Evolutionary conservation across 1,140 invertebrate species (phyloP).

Genomic region (Eueides isabella): DNA sequence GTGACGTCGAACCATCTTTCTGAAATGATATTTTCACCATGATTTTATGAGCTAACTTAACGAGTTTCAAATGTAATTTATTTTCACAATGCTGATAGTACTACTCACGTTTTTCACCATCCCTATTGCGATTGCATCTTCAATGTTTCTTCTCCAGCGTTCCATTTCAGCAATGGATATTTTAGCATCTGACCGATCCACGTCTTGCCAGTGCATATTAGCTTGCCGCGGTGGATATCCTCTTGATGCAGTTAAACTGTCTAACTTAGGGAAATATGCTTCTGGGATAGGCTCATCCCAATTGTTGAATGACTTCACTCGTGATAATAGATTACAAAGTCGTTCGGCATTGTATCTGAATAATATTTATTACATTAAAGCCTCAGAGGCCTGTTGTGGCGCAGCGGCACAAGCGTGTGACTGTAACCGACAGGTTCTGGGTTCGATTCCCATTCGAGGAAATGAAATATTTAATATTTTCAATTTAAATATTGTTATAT

Average conservation of each 20-base stretch:
- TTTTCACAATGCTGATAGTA: too few species aligned
- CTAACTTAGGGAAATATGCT: constrained; percentile 84
- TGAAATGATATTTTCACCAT: constrained; percentile 44
- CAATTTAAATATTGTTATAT: too few species aligned
- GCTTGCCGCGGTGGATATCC: constrained; percentile 82
- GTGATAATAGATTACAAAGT: constrained; percentile 80
- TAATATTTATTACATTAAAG: neutral
- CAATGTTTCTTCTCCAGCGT: constrained; percentile 83
- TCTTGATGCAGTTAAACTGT: constrained; percentile 81
- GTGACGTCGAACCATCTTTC: constrained; percentile 69
- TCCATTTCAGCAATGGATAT: constrained; percentile 83
- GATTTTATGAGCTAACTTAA: neutral
- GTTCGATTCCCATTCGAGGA: too few species aligned
- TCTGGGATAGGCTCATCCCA: constrained; percentile 81
- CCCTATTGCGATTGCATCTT: constrained; percentile 85
- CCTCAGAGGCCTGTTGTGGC: too few species aligned
- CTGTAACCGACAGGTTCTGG: too few species aligned
- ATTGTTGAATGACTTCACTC: constrained; percentile 81
- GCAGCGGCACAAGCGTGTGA: too few species aligned
- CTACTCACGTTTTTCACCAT: constrained; percentile 52
- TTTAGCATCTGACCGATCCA: constrained; percentile 80
- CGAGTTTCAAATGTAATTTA: too few species aligned
- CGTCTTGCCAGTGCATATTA: constrained; percentile 77
- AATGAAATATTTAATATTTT: too few species aligned
- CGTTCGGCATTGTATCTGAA: constrained; percentile 83